Base-by-base conservation (phyloP, 2,888 invertebrate species). In the Hartigia nigra region DNA sequence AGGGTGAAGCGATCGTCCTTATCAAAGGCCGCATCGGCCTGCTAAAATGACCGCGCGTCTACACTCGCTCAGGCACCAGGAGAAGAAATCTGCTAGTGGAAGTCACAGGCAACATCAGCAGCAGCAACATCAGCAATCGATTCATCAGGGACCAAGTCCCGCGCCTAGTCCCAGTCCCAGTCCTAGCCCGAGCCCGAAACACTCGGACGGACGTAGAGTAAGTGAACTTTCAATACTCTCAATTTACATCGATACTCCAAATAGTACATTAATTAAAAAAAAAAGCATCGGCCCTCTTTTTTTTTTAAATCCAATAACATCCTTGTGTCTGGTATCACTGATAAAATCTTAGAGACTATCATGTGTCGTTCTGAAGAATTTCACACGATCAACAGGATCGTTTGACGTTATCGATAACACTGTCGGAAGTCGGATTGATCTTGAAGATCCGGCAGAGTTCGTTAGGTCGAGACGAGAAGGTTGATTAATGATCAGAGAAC, bases 41-140 rank as follows among this genome's bases (percentile, higher is more conserved):
- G 87, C 84, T 91, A 91, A 91, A 82, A 91, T 91, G 91, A 91
- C 91, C 86, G 91, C 91, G 83, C 91, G 91, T 89, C 88, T 91
- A 81, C 91, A 91, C 87, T 91, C 91, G 86, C 88, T 90, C 83
- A 90, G 91, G 85, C 91, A 91, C 84, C 91, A 90, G 88, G 90
- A 91, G 86, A 90, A 90, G 88, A 90, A 90, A 89, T 86, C 87
- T 75, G 78, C 83, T 77, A 85, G 83, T 75, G 86, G 80, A 79
- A 85, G 81, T 35, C 84, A 85, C 74, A 84, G 88, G 82, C 81
- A 86, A 74, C 84, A 86, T 72, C 86, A 81, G 75, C 81, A 79
- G 36, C 86, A 85, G 78, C 82, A 84, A 79, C 84, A 82, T 69
- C 84, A 81, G 37, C 76, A 82, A 79, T 79, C 83, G n/a, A 82